phyloP scores from a whole-genome alignment of 2,888 invertebrate species.

The Nebria salina region DNA sequence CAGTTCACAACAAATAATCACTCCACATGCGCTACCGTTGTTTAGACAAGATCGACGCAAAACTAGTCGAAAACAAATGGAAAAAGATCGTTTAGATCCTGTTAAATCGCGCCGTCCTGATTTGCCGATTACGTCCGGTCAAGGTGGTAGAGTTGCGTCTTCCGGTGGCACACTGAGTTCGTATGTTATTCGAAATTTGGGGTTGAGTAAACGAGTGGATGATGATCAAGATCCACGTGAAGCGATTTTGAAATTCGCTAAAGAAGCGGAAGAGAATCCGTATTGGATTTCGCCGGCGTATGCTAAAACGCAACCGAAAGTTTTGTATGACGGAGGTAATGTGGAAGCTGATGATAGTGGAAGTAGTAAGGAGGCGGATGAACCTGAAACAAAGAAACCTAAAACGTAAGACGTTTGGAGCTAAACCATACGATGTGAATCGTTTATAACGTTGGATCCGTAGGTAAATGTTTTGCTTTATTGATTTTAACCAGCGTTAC shows the following conservation, averaged over 20 bases:
- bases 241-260: constrained; percentile 93
- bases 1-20: constrained; percentile 92
- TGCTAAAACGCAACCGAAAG: constrained; percentile 85
- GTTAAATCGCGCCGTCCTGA: constrained; percentile 85
- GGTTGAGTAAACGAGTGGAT: constrained; percentile 89
- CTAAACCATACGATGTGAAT: neutral
- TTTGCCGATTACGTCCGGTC: constrained; percentile 87
- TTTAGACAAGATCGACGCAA: constrained; percentile 92
- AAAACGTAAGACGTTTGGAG: constrained; percentile 50
- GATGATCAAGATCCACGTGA: constrained; percentile 95
- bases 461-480: neutral
- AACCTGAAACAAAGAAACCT: constrained; percentile 57
- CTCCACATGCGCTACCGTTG: constrained; percentile 94
- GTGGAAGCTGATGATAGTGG: constrained; percentile 62
- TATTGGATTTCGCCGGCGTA: constrained; percentile 97
- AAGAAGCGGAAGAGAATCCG: constrained; percentile 95
- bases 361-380: constrained; percentile 54
- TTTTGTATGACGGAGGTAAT: constrained; percentile 75
- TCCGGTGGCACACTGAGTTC: constrained; percentile 96
- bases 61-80: constrained; percentile 88
- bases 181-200: constrained; percentile 94
- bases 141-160: constrained; percentile 93
- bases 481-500: neutral
- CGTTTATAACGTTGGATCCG: neutral
- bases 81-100: constrained; percentile 89